These are phyloP conservation scores for Microtus montanus DNA, from an alignment of 2,113 vertebrate genomes.

Conservation along the genomic window DNA sequence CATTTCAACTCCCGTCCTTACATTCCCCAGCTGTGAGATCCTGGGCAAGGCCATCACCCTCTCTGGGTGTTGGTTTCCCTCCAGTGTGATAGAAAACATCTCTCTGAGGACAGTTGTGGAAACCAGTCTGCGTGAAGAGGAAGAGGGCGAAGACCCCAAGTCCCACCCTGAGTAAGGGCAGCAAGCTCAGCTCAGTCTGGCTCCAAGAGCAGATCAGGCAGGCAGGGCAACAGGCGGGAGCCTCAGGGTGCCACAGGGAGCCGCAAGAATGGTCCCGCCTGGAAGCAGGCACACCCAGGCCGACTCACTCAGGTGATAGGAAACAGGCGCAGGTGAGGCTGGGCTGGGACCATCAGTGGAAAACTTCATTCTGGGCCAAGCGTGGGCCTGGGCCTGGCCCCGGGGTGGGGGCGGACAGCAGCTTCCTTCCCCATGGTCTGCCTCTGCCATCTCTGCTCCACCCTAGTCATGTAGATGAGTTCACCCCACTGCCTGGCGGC, in stretches of 20 bases:
- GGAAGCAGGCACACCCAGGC: background rate
- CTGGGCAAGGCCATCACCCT: background rate
- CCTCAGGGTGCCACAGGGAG: background rate
- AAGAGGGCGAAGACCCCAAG: background rate
- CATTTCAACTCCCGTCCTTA: background rate
- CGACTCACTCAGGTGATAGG: slow-evolving; percentile 53
- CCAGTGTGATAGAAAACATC: background rate
- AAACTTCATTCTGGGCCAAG: slow-evolving; percentile 61
- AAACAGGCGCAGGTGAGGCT: slow-evolving; percentile 58
- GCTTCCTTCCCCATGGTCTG: background rate
- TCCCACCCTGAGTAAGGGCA: background rate
- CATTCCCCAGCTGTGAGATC: background rate
- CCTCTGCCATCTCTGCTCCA: background rate
- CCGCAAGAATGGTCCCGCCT: background rate
- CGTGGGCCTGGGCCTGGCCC: background rate
- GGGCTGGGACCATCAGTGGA: background rate
- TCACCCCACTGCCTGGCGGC: background rate
- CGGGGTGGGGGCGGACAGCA: background rate
- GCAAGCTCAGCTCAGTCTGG: background rate
- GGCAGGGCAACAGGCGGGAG: background rate
- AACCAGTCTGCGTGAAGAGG: background rate
- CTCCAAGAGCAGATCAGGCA: background rate
- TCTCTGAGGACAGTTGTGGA: background rate
- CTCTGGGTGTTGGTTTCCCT: background rate
- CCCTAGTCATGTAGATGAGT: background rate